Percentiles rank a stretch among this genome's conserved stretches.
phyloP scores from a whole-genome alignment of 2,797 vertebrate genomes.

The Cyclura pinguis region DNA sequence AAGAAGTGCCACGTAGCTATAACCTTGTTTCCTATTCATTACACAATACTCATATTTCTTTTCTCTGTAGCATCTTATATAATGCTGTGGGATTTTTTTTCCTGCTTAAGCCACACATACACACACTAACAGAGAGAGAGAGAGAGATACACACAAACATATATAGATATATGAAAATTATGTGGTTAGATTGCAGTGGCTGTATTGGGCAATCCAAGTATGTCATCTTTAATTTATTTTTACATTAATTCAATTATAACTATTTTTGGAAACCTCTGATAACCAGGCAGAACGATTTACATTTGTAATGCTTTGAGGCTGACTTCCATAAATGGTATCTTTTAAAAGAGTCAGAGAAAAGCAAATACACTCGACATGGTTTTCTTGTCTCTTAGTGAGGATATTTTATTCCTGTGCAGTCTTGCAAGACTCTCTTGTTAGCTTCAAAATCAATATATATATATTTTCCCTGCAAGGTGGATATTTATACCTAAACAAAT shows the following conservation, averaged over 20 bases:
- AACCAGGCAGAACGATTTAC: slow-evolving; percentile 7
- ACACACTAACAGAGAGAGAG: too few relatives aligned
- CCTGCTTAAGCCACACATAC: not conserved
- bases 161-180: not conserved
- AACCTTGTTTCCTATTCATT: not conserved
- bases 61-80: not conserved
- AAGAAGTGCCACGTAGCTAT: too few relatives aligned
- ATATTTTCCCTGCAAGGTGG: slow-evolving; percentile 25
- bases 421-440: not conserved
- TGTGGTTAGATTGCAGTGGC: not conserved
- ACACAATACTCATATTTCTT: not conserved
- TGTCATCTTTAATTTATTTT: slow-evolving; percentile 37
- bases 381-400: not conserved
- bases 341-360: not conserved
- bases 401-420: not conserved
- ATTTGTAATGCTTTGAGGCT: slow-evolving; percentile 1
- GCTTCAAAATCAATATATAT: slow-evolving; percentile 41
- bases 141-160: too few relatives aligned
- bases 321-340: slow-evolving; percentile 34
- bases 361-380: slow-evolving; percentile 23
- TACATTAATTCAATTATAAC: slow-evolving; percentile 27
- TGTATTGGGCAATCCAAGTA: slow-evolving; percentile 9
- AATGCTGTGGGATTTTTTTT: not conserved
- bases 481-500: slow-evolving; percentile 66
- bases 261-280: slow-evolving; percentile 43